Percentiles rank a stretch among this genome's conserved stretches.
Conservation (phyloP, 2,113 vertebrate genomes). For the Genyomyrus donnyi region DNA sequence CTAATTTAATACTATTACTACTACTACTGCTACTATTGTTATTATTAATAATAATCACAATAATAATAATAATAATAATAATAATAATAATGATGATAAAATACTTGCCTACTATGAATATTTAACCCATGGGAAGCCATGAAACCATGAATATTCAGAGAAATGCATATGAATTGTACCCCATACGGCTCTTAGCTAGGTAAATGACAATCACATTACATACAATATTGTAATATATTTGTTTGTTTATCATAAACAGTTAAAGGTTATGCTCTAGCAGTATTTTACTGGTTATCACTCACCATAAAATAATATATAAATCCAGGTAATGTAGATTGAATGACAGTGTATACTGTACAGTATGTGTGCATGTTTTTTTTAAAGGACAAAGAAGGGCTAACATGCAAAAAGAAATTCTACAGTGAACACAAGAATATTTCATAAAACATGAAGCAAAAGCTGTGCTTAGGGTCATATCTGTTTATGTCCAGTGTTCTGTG, state of each 20-base stretch:
- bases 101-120: not conserved
- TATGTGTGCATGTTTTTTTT: not conserved
- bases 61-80: not conserved
- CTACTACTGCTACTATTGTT: not conserved
- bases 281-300: not conserved
- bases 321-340: not conserved
- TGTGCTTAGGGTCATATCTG: not conserved
- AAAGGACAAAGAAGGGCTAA: not conserved
- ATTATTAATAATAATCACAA: not conserved
- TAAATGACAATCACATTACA: too few species aligned
- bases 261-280: not conserved
- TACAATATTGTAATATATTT: not conserved
- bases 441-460: not conserved
- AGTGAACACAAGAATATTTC: not conserved
- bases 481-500: not conserved
- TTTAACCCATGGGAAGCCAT: not conserved
- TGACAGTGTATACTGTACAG: not conserved
- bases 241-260: too few species aligned
- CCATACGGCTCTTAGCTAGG: not conserved
- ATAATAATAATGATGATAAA: not conserved
- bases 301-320: not conserved
- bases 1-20: not conserved
- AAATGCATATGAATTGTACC: not conserved
- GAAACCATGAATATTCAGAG: not conserved
- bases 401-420: not conserved